Evolutionary conservation across 2,113 vertebrate genomes (phyloP).

Genomic region (Condylura cristata): DNA sequence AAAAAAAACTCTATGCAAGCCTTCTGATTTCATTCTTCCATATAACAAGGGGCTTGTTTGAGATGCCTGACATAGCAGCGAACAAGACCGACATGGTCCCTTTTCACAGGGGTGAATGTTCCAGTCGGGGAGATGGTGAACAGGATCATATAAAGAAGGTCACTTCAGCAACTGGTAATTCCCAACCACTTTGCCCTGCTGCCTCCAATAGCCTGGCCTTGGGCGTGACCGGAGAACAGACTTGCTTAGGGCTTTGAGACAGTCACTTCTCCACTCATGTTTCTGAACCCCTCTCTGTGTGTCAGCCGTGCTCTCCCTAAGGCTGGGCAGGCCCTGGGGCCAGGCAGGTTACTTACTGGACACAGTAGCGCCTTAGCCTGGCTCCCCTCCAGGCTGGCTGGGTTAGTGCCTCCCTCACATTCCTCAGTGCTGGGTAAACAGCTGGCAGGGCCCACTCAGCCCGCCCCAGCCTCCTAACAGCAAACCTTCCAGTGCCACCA

Average conservation of each 20-base stretch:
- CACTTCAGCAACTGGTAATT: not conserved
- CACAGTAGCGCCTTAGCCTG: not conserved
- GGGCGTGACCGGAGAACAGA: not conserved
- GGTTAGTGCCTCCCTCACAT: not conserved
- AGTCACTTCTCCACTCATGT: not conserved
- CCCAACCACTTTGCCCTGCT: fast-evolving
- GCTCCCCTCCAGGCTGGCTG: not conserved
- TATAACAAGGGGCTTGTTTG: not conserved
- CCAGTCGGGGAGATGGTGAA: not conserved
- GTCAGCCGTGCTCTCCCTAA: not conserved
- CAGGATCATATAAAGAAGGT: not conserved
- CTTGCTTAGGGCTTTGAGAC: not conserved
- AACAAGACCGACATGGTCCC: not conserved
- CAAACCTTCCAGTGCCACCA: not conserved
- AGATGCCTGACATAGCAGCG: not conserved
- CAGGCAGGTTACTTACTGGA: not conserved
- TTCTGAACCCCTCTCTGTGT: not conserved
- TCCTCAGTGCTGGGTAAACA: not conserved
- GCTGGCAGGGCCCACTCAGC: not conserved
- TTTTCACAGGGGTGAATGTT: not conserved
- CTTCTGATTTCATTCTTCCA: not conserved
- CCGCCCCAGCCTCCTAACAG: not conserved
- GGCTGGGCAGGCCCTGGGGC: fast-evolving
- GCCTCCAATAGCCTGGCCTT: not conserved
- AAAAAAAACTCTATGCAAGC: not conserved